Base-by-base conservation (phyloP, 2,888 invertebrate species). In the Drosophila barbarae region DNA sequence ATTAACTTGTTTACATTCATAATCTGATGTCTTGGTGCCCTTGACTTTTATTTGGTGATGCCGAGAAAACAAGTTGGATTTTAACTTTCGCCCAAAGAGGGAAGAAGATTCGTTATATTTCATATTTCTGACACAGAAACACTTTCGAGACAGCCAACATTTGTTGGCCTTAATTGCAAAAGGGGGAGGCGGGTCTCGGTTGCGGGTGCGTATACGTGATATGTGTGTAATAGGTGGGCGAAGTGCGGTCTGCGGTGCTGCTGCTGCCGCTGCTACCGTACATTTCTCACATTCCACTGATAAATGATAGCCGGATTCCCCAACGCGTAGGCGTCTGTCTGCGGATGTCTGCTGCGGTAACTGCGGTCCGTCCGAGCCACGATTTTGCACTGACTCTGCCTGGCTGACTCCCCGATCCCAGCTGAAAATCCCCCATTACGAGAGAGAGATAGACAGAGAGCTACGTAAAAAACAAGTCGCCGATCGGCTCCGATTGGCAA, bases 291-390 rank as follows among this genome's bases (percentile, higher is more conserved):
- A 69, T 81, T 69, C 67, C 76, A 73, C 81, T 78, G 82, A 81
- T 78, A 69, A 81, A 73, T 84, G 69, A 76, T 71, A 52, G 61
- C 28, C 63, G 73, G 58, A 63, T 66, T 77, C 47, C 76, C 78
- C 65, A 81, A 34, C 38, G 70, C 53, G 66, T 41, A 21, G 46
- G 46, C 42, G 44, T n/a, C 57, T 60, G 42, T 61, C 44, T 44
- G 46, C 59, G 35, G 44, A 21, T 39, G 42, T 49, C 54, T 34
- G 57, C 42, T 50, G 63, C 55, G 72, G 69, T 54, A 39, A 46
- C 44, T 59, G 72, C 74, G 84, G 73, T 56, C 66, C 57, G 60
- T 63, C 39, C 71, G 71, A 84, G 63, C 76, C 76, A 76, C 84
- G 76, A 81, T 81, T 76, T 73, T 60, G 66, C 61, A 77, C 76